These are phyloP conservation scores for Scaptomyza cyrtandrae DNA, from an alignment of 2,888 invertebrate genomes.

Conservation along the genomic window DNA sequence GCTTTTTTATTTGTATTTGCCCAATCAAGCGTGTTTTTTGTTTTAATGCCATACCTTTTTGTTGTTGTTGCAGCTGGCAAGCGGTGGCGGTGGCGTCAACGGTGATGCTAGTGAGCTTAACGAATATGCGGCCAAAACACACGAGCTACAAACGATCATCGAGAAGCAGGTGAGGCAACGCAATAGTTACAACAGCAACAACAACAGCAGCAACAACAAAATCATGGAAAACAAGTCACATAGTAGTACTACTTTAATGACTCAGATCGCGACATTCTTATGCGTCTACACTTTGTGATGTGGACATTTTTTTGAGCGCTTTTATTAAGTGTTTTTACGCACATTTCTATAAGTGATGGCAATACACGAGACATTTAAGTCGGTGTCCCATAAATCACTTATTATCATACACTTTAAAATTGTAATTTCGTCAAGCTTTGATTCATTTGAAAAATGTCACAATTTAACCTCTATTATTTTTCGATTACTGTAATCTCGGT, in stretches of 20 bases:
- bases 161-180: constrained; percentile 90
- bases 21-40: constrained; percentile 50
- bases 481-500: no score
- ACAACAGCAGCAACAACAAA: constrained; percentile 11
- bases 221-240: constrained; percentile 18
- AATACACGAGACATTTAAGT: not conserved
- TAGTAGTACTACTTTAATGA: constrained; percentile 21
- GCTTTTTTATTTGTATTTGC: constrained; percentile 15
- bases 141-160: constrained; percentile 93
- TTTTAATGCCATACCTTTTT: constrained; percentile 18
- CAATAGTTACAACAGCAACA: constrained; percentile 9
- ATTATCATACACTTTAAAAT: not conserved
- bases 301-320: not conserved
- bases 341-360: not conserved
- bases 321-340: constrained; percentile 1
- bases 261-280: constrained; percentile 18
- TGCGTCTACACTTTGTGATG: not conserved
- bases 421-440: no score
- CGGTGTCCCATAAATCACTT: not conserved
- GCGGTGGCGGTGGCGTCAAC: constrained; percentile 72
- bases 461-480: no score
- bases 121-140: constrained; percentile 86
- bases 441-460: no score
- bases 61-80: constrained; percentile 65
- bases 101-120: constrained; percentile 83